Evolutionary conservation across 2,888 invertebrate genomes (phyloP).

Genomic region (Palloptera scutellata): DNA sequence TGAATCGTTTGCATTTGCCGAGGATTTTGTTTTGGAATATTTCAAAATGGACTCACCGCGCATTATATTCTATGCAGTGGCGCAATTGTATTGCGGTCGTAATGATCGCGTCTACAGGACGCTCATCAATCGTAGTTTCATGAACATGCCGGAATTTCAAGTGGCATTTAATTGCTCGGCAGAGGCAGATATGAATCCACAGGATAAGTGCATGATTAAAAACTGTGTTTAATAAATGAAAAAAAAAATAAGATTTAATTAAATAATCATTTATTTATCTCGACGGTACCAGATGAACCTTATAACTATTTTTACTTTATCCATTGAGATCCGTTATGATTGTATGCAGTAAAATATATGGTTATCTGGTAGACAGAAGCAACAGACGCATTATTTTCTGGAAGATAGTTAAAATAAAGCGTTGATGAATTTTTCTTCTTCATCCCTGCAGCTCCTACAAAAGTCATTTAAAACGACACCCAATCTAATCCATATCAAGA

Average conservation of each 20-base stretch:
- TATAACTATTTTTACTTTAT: too few relatives aligned
- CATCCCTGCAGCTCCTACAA: too few relatives aligned
- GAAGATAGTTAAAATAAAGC: too few relatives aligned
- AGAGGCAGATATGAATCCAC: constrained; percentile 54
- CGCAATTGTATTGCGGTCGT: constrained; percentile 56
- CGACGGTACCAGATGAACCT: too few relatives aligned
- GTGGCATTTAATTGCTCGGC: constrained; percentile 52
- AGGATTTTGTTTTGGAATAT: constrained; percentile 53
- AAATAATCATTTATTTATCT: too few relatives aligned
- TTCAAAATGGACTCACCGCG: constrained; percentile 51
- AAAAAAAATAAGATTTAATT: not conserved
- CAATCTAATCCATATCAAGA: too few relatives aligned
- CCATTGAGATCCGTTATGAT: too few relatives aligned
- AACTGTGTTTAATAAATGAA: constrained; percentile 20
- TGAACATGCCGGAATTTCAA: constrained; percentile 57
- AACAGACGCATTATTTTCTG: too few relatives aligned
- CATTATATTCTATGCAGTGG: constrained; percentile 57
- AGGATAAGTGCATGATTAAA: constrained; percentile 53
- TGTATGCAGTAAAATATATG: too few relatives aligned
- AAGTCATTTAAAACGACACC: too few relatives aligned
- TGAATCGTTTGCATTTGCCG: constrained; percentile 57
- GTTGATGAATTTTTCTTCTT: too few relatives aligned
- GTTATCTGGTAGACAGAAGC: too few relatives aligned
- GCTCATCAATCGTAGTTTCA: constrained; percentile 56
- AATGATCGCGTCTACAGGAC: constrained; percentile 46